Conservation (phyloP, 2,888 invertebrate genomes). For the Drosophila neoperkinsi region DNA sequence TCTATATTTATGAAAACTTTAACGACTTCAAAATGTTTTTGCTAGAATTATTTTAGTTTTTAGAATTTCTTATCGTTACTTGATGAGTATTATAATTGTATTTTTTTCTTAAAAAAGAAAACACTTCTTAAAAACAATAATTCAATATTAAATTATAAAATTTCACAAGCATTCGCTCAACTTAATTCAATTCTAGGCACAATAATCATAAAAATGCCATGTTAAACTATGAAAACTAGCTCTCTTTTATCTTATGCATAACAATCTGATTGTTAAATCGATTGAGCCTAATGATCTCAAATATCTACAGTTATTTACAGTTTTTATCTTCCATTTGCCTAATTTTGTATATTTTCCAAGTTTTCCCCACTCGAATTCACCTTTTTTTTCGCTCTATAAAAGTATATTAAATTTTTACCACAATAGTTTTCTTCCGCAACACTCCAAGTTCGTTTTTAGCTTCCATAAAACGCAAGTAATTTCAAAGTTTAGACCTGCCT, state of each 20-base stretch:
- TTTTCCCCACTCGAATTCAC: no score
- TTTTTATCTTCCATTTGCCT: neutral
- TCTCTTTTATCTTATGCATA: neutral
- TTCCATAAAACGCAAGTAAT: constrained; percentile 73
- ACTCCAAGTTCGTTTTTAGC: neutral
- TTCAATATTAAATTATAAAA: neutral
- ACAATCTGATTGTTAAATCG: neutral
- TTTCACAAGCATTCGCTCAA: neutral
- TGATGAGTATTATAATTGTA: neutral
- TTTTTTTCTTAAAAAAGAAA: neutral
- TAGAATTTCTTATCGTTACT: neutral
- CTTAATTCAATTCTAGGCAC: neutral
- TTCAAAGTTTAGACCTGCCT: constrained; percentile 64
- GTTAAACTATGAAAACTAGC: neutral
- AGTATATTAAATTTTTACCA: constrained; percentile 42
- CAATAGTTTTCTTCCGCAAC: constrained; percentile 39
- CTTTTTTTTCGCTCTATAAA: neutral
- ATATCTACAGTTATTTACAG: neutral
- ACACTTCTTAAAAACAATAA: neutral
- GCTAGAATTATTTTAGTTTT: neutral
- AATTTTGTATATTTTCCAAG: neutral
- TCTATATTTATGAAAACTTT: neutral
- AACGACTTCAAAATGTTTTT: neutral
- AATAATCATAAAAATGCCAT: neutral
- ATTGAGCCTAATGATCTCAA: neutral